Evolutionary conservation across 2,888 invertebrate species (phyloP).

Genomic region (Leptarthrus brevirostris): DNA sequence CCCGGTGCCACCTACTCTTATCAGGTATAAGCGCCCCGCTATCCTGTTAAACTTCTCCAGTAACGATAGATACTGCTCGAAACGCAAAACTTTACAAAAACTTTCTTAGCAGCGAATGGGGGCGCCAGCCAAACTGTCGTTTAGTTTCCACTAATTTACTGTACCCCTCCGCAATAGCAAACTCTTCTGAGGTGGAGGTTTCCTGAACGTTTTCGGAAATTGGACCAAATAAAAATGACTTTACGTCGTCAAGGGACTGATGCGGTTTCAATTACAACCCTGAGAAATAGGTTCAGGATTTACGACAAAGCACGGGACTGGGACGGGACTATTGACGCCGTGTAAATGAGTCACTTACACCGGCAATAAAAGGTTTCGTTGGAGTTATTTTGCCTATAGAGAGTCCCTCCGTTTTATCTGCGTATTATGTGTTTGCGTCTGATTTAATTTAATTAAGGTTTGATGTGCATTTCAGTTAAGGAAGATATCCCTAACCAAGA

Average conservation of each 20-base stretch:
- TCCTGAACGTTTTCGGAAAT: background rate
- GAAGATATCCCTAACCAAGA: too few species aligned
- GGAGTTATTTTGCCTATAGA: too few species aligned
- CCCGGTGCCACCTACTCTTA: background rate
- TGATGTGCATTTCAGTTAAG: too few species aligned
- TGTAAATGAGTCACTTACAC: background rate
- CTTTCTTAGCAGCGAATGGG: slow-evolving; percentile 9
- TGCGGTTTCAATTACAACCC: background rate
- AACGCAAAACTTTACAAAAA: background rate
- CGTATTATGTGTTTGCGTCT: too few species aligned
- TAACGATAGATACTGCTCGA: background rate
- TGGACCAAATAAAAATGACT: background rate
- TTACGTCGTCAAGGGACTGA: background rate
- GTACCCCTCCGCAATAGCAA: background rate
- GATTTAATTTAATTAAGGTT: too few species aligned
- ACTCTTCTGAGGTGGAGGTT: background rate
- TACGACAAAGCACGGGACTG: background rate
- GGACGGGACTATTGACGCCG: background rate
- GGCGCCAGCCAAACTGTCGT: slow-evolving; percentile 32
- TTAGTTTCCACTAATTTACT: slow-evolving; percentile 40
- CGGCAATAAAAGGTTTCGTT: background rate
- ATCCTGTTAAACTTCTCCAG: background rate
- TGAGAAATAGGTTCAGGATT: background rate
- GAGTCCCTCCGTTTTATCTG: too few species aligned
- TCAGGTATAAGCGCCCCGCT: background rate